Evolutionary conservation across 2,888 invertebrate genomes (phyloP).

Genomic region (Slavum lentiscoides): DNA sequence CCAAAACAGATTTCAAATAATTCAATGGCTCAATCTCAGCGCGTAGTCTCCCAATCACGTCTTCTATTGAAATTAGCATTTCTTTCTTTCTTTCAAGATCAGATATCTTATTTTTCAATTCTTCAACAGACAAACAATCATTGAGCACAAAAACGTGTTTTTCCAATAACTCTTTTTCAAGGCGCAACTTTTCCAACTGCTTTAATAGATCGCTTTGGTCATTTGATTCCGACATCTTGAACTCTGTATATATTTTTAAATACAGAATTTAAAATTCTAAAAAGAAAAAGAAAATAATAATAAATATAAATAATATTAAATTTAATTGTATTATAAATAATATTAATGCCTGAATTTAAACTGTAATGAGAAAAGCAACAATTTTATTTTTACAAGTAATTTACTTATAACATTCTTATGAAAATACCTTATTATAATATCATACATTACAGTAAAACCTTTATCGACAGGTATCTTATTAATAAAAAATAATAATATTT

Average conservation of each 20-base stretch:
- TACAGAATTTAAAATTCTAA: neutral
- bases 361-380: too few species aligned
- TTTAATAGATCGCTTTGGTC: neutral
- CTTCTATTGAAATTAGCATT: slow-evolving; percentile 3
- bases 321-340: neutral
- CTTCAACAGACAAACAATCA: slow-evolving; percentile 36
- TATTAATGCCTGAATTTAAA: too few species aligned
- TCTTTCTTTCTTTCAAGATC: slow-evolving; percentile 33
- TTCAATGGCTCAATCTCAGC: slow-evolving; percentile 28
- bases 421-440: too few species aligned
- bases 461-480: too few species aligned
- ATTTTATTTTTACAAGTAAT: too few species aligned
- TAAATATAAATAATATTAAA: slow-evolving; percentile 2
- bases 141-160: slow-evolving; percentile 39
- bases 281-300: neutral
- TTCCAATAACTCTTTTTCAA: slow-evolving; percentile 34
- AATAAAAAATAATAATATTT: too few species aligned
- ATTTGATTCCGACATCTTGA: slow-evolving; percentile 16
- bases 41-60: slow-evolving; percentile 17
- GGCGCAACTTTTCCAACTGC: slow-evolving; percentile 19
- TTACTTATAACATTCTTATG: too few species aligned
- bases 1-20: slow-evolving; percentile 35
- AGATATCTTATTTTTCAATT: slow-evolving; percentile 33
- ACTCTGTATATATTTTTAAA: neutral
- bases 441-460: too few species aligned